A percentile compares a stretch with the other conserved stretches of the same genome.
phyloP scores from a whole-genome alignment of 2,888 invertebrate genomes.

The Falcaria lacertinaria region DNA sequence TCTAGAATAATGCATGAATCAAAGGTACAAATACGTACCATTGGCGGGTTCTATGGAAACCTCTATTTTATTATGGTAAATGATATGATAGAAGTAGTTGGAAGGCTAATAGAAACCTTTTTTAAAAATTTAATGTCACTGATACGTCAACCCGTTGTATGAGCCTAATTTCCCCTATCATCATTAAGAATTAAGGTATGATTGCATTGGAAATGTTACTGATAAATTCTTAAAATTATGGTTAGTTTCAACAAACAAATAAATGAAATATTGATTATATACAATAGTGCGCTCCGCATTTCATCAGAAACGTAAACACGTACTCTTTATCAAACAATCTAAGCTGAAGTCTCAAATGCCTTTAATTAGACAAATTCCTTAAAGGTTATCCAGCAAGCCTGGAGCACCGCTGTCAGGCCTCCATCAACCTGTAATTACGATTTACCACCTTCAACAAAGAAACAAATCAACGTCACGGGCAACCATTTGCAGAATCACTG shows the following conservation, averaged over 20 bases:
- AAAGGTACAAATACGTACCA: no score
- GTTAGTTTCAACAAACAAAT: slow-evolving; percentile 32
- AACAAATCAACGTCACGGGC: slow-evolving; percentile 41
- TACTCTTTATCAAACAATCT: slow-evolving; percentile 2
- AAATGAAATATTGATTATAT: slow-evolving; percentile 8
- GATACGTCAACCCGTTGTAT: no score
- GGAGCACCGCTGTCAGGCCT: slow-evolving; percentile 34
- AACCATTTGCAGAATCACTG: neutral
- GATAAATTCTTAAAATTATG: slow-evolving; percentile 26
- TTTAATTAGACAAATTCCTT: slow-evolving; percentile 28
- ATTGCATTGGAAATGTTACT: no score
- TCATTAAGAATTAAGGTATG: no score
- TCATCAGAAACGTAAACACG: neutral
- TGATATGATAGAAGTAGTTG: no score
- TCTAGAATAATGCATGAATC: no score
- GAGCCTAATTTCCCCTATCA: no score
- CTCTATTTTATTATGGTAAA: no score
- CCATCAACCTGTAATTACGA: slow-evolving; percentile 50
- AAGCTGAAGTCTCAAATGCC: slow-evolving; percentile 10
- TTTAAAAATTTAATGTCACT: no score
- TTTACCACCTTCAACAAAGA: slow-evolving; percentile 46
- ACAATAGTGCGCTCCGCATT: neutral
- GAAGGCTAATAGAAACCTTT: no score
- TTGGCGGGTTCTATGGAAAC: no score
- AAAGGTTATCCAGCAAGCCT: slow-evolving; percentile 2